Conservation (phyloP, 2,797 vertebrate species). For the Eremophila alpestris region DNA sequence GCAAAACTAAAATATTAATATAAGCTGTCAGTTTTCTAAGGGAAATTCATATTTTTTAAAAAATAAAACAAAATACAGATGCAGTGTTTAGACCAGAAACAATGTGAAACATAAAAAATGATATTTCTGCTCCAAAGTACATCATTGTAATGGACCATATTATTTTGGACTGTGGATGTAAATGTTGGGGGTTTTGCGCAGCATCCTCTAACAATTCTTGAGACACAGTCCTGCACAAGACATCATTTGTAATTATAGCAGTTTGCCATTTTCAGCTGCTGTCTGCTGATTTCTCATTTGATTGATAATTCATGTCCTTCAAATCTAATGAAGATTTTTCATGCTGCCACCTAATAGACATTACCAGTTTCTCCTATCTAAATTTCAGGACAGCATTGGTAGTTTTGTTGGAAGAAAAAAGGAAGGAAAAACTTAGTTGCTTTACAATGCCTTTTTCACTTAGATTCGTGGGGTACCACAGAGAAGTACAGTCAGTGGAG, state of each 20-base stretch:
- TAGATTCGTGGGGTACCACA: rapidly evolving
- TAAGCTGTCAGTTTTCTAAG: constrained; percentile 8
- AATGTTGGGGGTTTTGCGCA: background rate
- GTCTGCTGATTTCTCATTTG: constrained; percentile 20
- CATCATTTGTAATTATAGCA: constrained; percentile 44
- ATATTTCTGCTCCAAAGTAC: background rate
- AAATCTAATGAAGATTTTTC: constrained; percentile 14
- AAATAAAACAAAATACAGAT: constrained; percentile 36
- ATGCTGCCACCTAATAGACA: background rate
- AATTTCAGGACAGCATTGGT: background rate
- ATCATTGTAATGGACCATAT: background rate
- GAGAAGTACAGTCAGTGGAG: background rate
- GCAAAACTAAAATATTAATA: constrained; percentile 53
- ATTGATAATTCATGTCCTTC: constrained; percentile 30
- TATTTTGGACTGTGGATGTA: constrained; percentile 31
- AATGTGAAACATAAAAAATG: constrained; percentile 15
- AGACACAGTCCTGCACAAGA: constrained; percentile 11
- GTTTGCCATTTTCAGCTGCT: constrained; percentile 38
- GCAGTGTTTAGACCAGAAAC: background rate
- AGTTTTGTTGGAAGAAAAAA: background rate
- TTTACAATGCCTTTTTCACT: background rate
- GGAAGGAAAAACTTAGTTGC: background rate
- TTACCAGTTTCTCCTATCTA: background rate
- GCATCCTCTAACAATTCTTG: constrained; percentile 37
- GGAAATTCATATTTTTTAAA: constrained; percentile 28